Conservation (phyloP, 2,888 invertebrate genomes). For the Xestoiulus laeticollis region DNA sequence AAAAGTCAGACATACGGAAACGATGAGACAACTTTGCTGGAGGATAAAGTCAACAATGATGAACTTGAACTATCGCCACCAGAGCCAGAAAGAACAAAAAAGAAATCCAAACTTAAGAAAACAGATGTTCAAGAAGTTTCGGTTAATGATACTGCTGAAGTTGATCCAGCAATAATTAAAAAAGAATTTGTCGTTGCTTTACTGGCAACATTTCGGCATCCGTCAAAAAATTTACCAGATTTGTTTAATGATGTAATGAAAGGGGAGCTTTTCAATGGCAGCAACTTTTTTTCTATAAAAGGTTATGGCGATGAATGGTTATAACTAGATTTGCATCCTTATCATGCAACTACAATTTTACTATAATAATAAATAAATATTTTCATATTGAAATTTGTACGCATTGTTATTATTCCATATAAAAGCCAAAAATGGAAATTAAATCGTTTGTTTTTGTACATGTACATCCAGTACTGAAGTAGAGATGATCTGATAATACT, state of each 20-base stretch:
- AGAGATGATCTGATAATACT: no score
- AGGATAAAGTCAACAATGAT: neutral
- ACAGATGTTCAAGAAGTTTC: neutral
- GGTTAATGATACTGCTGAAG: neutral
- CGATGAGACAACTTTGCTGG: neutral
- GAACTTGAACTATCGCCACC: neutral
- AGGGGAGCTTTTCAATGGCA: neutral
- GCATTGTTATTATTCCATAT: no score
- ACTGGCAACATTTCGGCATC: neutral
- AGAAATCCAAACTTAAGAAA: neutral
- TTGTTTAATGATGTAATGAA: neutral
- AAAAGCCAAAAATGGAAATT: no score
- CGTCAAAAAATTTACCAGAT: neutral
- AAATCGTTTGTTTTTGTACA: no score
- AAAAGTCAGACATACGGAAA: neutral
- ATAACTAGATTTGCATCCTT: neutral
- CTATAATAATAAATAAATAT: neutral
- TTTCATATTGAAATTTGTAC: neutral
- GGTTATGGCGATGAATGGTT: constrained; percentile 4
- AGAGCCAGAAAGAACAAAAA: neutral
- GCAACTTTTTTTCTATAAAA: constrained; percentile 43
- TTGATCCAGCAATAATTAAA: neutral
- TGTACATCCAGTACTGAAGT: no score
- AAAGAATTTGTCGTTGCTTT: neutral
- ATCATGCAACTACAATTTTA: neutral